phyloP scores from a whole-genome alignment of 2,113 vertebrate species.

The Pedionomus torquatus region DNA sequence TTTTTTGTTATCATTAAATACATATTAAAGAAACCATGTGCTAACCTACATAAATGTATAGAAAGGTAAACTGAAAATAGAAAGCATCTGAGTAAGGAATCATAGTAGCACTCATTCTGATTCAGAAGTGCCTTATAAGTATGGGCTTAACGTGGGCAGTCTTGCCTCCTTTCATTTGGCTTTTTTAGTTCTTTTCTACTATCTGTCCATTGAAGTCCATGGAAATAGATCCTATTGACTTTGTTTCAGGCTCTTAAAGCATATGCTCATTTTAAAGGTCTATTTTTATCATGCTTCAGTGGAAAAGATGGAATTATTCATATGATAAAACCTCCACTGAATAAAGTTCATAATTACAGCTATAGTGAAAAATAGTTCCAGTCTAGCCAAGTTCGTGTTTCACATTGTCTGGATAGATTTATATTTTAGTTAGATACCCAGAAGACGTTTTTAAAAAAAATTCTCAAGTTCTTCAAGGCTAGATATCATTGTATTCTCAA shows the following conservation, averaged over 20 bases:
- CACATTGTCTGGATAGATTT: not conserved
- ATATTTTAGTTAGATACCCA: not conserved
- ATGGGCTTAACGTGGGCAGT: not conserved
- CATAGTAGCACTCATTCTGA: not conserved
- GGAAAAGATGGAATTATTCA: not conserved
- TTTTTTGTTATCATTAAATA: not conserved
- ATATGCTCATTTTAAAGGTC: not conserved
- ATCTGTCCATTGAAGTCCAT: not conserved
- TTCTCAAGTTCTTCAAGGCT: not conserved
- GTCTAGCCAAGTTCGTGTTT: not conserved
- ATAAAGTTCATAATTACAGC: not conserved
- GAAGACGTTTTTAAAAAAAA: not conserved
- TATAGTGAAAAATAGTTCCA: not conserved
- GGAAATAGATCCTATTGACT: not conserved
- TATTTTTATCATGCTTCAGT: not conserved
- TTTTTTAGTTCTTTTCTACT: not conserved
- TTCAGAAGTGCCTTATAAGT: fast-evolving
- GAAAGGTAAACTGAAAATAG: not conserved
- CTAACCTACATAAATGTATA: not conserved
- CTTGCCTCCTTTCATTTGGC: not conserved
- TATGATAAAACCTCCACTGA: not conserved
- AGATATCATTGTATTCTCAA: not conserved
- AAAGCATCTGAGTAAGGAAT: not conserved
- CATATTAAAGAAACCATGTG: not conserved
- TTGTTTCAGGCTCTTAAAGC: not conserved